These are phyloP conservation scores for Hymenopus coronatus DNA, from an alignment of 2,888 invertebrate genomes.

Conservation along the genomic window DNA sequence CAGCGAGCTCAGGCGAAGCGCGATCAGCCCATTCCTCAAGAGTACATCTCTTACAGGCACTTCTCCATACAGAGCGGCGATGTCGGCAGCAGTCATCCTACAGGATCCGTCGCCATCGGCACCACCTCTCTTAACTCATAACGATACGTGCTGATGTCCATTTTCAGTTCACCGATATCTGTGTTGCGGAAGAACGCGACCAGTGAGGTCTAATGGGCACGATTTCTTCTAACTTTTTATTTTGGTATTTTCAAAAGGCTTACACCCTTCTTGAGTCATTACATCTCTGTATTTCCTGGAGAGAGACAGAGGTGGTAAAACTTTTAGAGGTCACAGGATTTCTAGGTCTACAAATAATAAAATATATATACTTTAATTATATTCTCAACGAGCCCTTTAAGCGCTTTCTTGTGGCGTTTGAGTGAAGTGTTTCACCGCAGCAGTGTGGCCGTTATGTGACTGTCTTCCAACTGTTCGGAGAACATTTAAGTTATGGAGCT, in stretches of 20 bases:
- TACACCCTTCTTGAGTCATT: neutral
- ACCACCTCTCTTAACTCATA: constrained; percentile 32
- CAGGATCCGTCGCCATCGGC: constrained; percentile 23
- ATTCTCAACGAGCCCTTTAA: too few relatives aligned
- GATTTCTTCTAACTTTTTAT: neutral
- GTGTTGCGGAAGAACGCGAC: neutral
- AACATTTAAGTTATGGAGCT: too few relatives aligned
- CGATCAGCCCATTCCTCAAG: constrained; percentile 67
- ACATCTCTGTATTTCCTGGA: neutral
- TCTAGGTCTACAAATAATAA: too few relatives aligned
- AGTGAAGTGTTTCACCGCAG: too few relatives aligned
- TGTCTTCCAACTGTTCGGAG: too few relatives aligned
- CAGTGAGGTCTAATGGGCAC: neutral
- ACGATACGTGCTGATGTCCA: neutral
- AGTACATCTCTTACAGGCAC: constrained; percentile 76
- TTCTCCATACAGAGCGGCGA: constrained; percentile 69
- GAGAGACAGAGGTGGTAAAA: neutral
- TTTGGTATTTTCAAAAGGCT: neutral
- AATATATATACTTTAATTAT: too few relatives aligned
- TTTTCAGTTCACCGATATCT: neutral
- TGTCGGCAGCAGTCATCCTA: constrained; percentile 27
- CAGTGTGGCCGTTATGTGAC: too few relatives aligned
- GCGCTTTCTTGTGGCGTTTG: too few relatives aligned
- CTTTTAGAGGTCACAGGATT: neutral
- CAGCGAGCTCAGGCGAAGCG: constrained; percentile 72